phyloP scores from a whole-genome alignment of 2,113 vertebrate species.

The Zosterops borbonicus region DNA sequence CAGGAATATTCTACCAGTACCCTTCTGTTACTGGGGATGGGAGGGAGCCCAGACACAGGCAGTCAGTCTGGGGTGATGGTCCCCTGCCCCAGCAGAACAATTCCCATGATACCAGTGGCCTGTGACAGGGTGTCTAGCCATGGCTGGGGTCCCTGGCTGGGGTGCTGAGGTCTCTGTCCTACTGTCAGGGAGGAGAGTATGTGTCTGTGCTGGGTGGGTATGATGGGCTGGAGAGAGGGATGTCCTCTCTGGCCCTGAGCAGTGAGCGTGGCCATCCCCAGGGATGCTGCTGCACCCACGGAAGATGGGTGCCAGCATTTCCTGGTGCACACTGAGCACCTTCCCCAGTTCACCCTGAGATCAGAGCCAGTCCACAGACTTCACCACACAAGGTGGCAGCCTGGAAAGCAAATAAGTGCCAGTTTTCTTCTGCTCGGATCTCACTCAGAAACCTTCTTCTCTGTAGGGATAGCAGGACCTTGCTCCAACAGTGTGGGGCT shows the following conservation, averaged over 20 bases:
- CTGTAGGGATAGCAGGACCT: not conserved
- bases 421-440: rapidly evolving
- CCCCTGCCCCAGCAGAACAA: not conserved
- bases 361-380: not conserved
- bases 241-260: not conserved
- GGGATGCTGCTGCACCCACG: not conserved
- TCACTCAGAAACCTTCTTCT: not conserved
- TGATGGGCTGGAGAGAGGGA: not conserved
- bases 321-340: not conserved
- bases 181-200: rapidly evolving
- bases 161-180: not conserved
- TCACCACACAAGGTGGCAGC: not conserved
- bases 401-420: not conserved
- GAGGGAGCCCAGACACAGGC: not conserved
- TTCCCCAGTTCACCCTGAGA: not conserved
- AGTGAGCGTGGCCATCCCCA: rapidly evolving
- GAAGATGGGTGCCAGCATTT: not conserved
- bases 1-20: not conserved
- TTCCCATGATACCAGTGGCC: rapidly evolving
- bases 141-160: not conserved
- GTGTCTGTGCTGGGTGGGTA: rapidly evolving
- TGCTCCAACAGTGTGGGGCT: rapidly evolving
- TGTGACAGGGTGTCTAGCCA: not conserved
- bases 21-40: not conserved
- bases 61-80: not conserved